Base-by-base conservation (phyloP, 2,797 vertebrate species). In the Labroides dimidiatus region DNA sequence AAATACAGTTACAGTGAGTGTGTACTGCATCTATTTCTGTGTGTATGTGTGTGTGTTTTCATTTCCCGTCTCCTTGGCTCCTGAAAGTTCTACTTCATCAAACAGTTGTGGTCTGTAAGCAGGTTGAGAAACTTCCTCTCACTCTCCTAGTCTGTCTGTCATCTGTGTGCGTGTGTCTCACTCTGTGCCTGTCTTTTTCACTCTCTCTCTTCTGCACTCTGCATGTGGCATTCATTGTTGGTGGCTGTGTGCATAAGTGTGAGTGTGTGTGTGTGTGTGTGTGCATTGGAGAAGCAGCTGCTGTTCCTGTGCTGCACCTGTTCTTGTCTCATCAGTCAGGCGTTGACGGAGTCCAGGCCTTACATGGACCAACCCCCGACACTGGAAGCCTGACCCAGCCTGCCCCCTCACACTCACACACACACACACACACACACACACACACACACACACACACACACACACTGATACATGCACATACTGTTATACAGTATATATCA, bases 221-320 rank as follows among this genome's bases (percentile, higher is more conserved):
- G 56, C 64, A 62, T 58, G 64, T 69, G 69, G 64, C 77, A 61
- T 70, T 75, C 83, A 83, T 80, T 84, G 75, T 70, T 48, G 19
- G 67, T 37, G 44, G 13, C 52, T 68, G 71, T 69, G 75, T 73
- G 77, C 52, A 44, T 39, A 64, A 27, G 37, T 20, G 51, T 68
- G 65, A 14, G 51, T 48, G 51, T 58, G 68, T 33, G 54, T 27
- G 17, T 23, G 64, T 14, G 63, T 39, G 73, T 39, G 76, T 72
- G 66, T 63, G 75, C 71, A 62, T 69, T 78, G 64, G 82, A 71
- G 72, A 74, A 77, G 89, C 93, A 93, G 93, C 93, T 94, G 93
- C 88, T 63, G 72, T 77, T 84, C 63, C 77, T 64, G 59, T 1
- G 41, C 84, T 87, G 93, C 93, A 94, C 93, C 93, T 95, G 94